Evolutionary conservation across 2,888 invertebrate species (phyloP).

Genomic region (Nysson spinosus): DNA sequence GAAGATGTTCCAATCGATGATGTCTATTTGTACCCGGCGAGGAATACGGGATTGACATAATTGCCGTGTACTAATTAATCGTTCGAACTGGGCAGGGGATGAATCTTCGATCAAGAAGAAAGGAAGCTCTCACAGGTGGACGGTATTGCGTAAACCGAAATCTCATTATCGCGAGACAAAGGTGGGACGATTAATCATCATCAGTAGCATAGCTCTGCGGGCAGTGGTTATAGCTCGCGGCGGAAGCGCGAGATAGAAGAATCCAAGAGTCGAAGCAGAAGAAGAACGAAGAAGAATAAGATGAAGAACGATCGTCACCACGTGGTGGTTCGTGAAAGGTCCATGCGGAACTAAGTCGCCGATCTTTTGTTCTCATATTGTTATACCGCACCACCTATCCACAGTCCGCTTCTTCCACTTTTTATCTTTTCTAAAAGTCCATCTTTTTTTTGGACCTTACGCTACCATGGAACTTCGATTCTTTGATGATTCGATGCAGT

Average conservation of each 20-base stretch:
- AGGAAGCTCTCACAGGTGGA: slow-evolving; percentile 52
- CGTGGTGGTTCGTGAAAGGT: slow-evolving; percentile 49
- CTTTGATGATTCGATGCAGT: slow-evolving; percentile 56
- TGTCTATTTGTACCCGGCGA: too few species aligned
- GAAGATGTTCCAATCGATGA: too few species aligned
- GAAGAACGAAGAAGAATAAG: slow-evolving; percentile 26
- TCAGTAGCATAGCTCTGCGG: slow-evolving; percentile 50
- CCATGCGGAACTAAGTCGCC: slow-evolving; percentile 59
- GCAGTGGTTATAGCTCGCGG: slow-evolving; percentile 55
- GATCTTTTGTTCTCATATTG: slow-evolving; percentile 52
- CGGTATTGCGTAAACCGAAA: slow-evolving; percentile 66
- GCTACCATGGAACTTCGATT: slow-evolving; percentile 46
- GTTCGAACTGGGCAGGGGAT: background rate
- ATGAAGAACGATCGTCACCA: slow-evolving; percentile 48
- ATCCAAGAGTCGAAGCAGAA: slow-evolving; percentile 22
- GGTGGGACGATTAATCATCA: slow-evolving; percentile 71
- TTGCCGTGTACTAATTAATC: slow-evolving; percentile 11
- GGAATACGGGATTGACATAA: background rate
- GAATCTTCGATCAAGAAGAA: slow-evolving; percentile 25
- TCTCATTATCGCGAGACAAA: slow-evolving; percentile 73
- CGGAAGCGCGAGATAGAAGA: slow-evolving; percentile 55
- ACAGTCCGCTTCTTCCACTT: slow-evolving; percentile 13
- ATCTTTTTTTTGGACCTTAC: background rate
- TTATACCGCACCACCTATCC: slow-evolving; percentile 23
- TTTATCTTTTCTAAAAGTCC: slow-evolving; percentile 20